Percentiles rank a stretch among this genome's conserved stretches.
Conservation (phyloP, 2,113 vertebrate genomes). For the Gallinago undulata region DNA sequence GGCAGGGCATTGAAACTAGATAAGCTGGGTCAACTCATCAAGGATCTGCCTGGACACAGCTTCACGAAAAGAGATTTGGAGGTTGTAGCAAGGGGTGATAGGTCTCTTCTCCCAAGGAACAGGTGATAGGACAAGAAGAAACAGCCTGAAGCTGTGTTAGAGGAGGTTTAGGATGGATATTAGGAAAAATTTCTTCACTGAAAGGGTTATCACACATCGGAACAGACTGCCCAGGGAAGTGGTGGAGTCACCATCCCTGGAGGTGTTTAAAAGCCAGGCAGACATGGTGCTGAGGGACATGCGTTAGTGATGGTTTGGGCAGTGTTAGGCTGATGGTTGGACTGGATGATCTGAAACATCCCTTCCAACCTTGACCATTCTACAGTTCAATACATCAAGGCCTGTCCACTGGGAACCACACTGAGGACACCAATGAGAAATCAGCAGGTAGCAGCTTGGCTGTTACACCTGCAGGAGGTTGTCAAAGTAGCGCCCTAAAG, state of each 20-base stretch:
- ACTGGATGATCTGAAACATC: too few relatives aligned
- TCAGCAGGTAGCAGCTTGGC: too few relatives aligned
- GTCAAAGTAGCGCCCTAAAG: too few relatives aligned
- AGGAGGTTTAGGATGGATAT: neutral
- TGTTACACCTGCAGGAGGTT: too few relatives aligned
- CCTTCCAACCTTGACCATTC: too few relatives aligned
- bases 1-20: too few relatives aligned
- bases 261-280: neutral
- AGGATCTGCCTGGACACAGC: neutral
- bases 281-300: neutral
- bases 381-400: neutral
- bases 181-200: neutral
- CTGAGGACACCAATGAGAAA: too few relatives aligned
- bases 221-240: neutral
- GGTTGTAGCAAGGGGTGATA: neutral
- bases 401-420: too few relatives aligned
- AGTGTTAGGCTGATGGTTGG: too few relatives aligned
- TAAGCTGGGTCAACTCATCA: neutral
- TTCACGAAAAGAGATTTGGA: neutral
- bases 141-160: neutral
- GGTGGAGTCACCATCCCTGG: neutral
- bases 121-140: neutral
- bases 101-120: neutral
- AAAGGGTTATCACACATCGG: neutral
- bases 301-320: too few relatives aligned